phyloP scores from a whole-genome alignment of 2,113 vertebrate species.

The Hypocryptadius cinnamomeus region DNA sequence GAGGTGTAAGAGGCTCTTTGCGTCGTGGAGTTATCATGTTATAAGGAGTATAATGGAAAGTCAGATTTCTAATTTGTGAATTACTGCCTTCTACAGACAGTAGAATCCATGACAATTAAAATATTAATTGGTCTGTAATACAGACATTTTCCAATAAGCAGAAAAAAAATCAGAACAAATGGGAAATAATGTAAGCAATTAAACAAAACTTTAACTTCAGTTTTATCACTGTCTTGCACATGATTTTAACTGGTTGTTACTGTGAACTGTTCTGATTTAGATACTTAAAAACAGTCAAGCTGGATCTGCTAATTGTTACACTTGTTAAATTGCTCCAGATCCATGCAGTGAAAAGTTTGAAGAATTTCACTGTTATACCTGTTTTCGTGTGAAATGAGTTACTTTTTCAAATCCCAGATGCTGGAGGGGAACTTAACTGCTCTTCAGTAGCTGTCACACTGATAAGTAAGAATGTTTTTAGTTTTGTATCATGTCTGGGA shows the following conservation, averaged over 20 bases:
- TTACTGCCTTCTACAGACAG: neutral
- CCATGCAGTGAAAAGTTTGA: neutral
- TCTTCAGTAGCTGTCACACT: neutral
- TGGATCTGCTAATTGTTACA: neutral
- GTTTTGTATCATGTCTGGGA: neutral
- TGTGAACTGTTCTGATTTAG: neutral
- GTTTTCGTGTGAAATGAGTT: neutral
- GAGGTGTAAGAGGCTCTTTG: neutral
- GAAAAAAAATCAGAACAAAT: neutral
- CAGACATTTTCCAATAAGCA: neutral
- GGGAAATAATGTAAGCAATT: neutral
- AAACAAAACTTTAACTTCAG: neutral
- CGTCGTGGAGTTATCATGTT: neutral
- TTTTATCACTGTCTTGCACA: neutral
- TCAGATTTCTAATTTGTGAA: neutral
- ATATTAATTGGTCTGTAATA: neutral
- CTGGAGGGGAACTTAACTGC: neutral
- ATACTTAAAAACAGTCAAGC: neutral
- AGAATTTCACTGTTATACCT: neutral
- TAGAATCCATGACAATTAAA: neutral
- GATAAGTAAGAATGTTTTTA: neutral
- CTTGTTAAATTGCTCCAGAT: neutral
- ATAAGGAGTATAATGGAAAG: neutral
- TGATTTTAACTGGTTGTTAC: neutral
- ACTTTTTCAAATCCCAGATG: neutral